Conservation (phyloP, 2,888 invertebrate species). For the Luffia ferchaultella region DNA sequence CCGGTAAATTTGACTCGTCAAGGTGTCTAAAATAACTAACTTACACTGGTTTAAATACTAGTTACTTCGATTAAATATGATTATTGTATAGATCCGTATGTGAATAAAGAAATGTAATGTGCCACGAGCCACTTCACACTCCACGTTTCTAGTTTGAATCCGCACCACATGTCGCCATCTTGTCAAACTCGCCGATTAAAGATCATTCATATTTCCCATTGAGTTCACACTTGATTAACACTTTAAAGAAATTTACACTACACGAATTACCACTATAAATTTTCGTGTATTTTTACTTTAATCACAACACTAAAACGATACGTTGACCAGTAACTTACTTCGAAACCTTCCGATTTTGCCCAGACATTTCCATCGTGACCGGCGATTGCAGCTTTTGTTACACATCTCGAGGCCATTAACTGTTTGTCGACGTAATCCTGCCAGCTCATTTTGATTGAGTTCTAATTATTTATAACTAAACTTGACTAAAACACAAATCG, state of each 20-base stretch:
- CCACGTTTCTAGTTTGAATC: neutral
- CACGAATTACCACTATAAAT: constrained; percentile 12
- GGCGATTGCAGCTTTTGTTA: constrained; percentile 93
- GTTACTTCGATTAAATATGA: too few relatives aligned
- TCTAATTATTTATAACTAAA: constrained; percentile 63
- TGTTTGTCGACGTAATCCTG: constrained; percentile 98
- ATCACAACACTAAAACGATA: too few relatives aligned
- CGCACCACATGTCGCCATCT: constrained; percentile 65
- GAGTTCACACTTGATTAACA: constrained; percentile 20
- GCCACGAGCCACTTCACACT: neutral
- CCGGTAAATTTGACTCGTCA: neutral
- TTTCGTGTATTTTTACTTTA: neutral
- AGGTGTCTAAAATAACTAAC: too few relatives aligned
- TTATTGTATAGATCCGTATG: neutral
- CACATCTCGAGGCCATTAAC: constrained; percentile 94
- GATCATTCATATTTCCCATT: constrained; percentile 42
- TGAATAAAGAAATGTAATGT: neutral
- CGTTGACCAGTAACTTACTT: constrained; percentile 75
- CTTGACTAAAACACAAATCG: constrained; percentile 55
- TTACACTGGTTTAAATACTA: too few relatives aligned
- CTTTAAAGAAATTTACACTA: constrained; percentile 20
- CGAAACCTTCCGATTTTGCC: constrained; percentile 93
- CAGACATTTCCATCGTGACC: constrained; percentile 95
- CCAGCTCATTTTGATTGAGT: constrained; percentile 87
- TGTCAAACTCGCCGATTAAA: constrained; percentile 55